Base-by-base conservation (phyloP, 2,888 invertebrate genomes). In the Stramonita haemastoma region DNA sequence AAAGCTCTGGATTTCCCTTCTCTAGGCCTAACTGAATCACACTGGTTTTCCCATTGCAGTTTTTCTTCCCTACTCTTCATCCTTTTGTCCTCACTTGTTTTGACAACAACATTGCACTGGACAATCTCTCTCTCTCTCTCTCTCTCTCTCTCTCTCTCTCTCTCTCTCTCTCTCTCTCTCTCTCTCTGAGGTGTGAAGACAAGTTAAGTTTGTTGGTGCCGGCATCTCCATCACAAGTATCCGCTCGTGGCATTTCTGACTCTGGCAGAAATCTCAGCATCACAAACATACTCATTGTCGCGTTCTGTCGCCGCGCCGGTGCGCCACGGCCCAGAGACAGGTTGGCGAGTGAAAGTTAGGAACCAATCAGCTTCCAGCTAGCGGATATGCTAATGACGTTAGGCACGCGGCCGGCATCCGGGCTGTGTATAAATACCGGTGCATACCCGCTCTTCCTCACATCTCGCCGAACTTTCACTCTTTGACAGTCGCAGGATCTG, bases 381-480 rank as follows among this genome's bases (percentile, higher is more conserved):
- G 56, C 32, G 60, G n/a, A 46, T 79, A 87, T 87, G 29, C 6
- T 79, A 77, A 87, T 87, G 77, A 79, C 19, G 87, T 60, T 56
- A 81, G 87, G 77, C 57, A 29, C 79, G 87, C 19, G 77, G 79
- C 36, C 34, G 29, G 32, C 22, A 36, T 70, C 19, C 36, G 34
- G 57, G 19, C 13, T 4, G n/a, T 57, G 77, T 81, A 87, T 87
- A 79, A 79, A 79, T 77, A n/a, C 19, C 11, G 46, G 57, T 11
- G n/a, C 87, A 46, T 32, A 13, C 29, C 13, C 17, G 17, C 4
- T 17, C 0, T n/a, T 6, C 6, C 32, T 66, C 34, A 86, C 17
- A 86, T 34, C 34, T 86, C 22, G 57, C 86, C 57, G 56, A 57
- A 36, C 84, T 56, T 84, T n/a, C 57, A 15, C 57, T 8, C 26